Evolutionary conservation across 2,113 vertebrate species (phyloP).

Genomic region (human): DNA sequence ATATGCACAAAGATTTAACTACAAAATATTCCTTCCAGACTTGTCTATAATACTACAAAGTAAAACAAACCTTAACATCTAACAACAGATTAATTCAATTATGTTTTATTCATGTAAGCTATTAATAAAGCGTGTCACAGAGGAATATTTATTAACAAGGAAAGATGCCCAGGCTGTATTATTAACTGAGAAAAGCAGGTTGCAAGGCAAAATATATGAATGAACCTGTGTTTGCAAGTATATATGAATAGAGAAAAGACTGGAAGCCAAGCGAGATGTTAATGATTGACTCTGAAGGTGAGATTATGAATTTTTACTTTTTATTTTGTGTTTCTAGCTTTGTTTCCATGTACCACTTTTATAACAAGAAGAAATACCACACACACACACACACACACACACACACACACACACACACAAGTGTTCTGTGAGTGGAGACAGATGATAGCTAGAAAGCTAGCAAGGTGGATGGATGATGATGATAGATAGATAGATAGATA

Average conservation of each 20-base stretch:
- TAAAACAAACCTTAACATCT: background rate
- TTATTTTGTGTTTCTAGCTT: background rate
- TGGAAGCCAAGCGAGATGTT: background rate
- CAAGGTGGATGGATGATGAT: too few relatives aligned
- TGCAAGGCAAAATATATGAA: background rate
- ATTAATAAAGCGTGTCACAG: background rate
- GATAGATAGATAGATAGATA: too few relatives aligned
- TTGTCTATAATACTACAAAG: background rate
- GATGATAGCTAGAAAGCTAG: background rate
- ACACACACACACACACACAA: background rate
- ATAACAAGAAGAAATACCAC: constrained; percentile 3
- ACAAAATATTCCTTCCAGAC: background rate
- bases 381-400: background rate
- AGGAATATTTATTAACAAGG: background rate
- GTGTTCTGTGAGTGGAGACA: background rate
- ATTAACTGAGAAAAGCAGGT: background rate
- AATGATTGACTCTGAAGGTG: background rate
- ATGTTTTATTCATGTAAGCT: background rate
- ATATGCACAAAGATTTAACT: background rate
- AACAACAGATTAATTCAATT: background rate
- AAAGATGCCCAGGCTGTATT: background rate
- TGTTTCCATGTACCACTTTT: background rate
- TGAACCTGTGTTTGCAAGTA: background rate
- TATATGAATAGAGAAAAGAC: background rate
- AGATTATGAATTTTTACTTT: background rate